phyloP scores from a whole-genome alignment of 2,113 vertebrate species.

The Danionella cerebrum region DNA sequence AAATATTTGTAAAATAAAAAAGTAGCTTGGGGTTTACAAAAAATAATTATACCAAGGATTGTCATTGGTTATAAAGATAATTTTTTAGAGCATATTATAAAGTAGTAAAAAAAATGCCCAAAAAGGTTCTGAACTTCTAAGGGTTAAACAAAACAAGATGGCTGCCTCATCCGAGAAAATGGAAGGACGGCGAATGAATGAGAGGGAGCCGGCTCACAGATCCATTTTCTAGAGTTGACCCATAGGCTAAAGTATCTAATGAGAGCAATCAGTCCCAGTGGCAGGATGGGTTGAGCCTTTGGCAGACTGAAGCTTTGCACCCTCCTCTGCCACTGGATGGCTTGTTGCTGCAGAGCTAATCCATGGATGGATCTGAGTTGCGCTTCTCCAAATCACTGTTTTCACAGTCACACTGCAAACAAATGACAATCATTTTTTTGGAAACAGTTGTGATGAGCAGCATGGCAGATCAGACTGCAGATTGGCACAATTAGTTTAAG shows the following conservation, averaged over 20 bases:
- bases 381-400: too few species aligned
- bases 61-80: too few species aligned
- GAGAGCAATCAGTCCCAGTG: slow-evolving; percentile 42
- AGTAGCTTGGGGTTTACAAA: too few species aligned
- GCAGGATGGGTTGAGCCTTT: slow-evolving; percentile 31
- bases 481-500: too few species aligned
- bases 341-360: slow-evolving; percentile 35
- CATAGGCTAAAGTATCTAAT: slow-evolving; percentile 49
- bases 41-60: too few species aligned
- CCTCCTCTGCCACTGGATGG: slow-evolving; percentile 31
- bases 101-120: slow-evolving; percentile 46
- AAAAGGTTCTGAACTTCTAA: slow-evolving; percentile 15
- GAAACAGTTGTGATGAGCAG: too few species aligned
- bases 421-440: too few species aligned
- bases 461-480: too few species aligned
- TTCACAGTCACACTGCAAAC: too few species aligned
- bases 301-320: slow-evolving; percentile 35
- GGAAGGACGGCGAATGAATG: slow-evolving; percentile 21
- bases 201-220: slow-evolving; percentile 19
- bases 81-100: too few species aligned
- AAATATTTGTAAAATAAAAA: too few species aligned
- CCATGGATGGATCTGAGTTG: background rate
- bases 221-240: slow-evolving; percentile 39
- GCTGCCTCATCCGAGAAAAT: slow-evolving; percentile 15
- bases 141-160: slow-evolving; percentile 41